These are phyloP conservation scores for Drosophila ananassae DNA, from an alignment of 1,140 invertebrate species.

Conservation along the genomic window DNA sequence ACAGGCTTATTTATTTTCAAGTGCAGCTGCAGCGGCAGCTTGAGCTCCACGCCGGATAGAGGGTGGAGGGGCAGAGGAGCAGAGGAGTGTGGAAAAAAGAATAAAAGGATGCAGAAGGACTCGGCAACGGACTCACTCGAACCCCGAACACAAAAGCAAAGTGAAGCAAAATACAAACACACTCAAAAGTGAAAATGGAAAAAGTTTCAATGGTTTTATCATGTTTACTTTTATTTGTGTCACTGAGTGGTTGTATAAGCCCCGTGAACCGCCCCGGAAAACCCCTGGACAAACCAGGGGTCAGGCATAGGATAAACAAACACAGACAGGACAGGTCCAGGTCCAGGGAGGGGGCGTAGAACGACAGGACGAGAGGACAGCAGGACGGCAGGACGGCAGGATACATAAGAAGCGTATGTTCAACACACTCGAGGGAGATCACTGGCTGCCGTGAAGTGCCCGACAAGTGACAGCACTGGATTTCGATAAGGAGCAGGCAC, in stretches of 20 bases:
- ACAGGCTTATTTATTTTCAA: neutral
- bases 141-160: conserved; percentile 41
- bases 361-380: conserved; percentile 2
- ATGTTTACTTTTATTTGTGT: conserved; percentile 82
- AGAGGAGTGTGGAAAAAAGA: neutral
- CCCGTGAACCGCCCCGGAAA: conserved; percentile 12
- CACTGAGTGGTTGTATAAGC: conserved; percentile 81
- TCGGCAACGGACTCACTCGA: conserved; percentile 2
- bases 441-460: conserved; percentile 73
- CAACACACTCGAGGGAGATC: conserved; percentile 78
- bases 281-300: conserved; percentile 19
- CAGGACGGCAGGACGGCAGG: conserved; percentile 3
- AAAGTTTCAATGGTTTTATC: conserved; percentile 82
- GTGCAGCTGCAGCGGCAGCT: neutral
- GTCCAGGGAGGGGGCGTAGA: neutral
- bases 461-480: conserved; percentile 62
- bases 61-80: too few species aligned
- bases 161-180: conserved; percentile 75
- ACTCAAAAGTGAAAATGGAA: conserved; percentile 82
- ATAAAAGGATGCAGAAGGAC: conserved; percentile 6
- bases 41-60: neutral
- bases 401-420: conserved; percentile 61
- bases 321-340: conserved; percentile 21
- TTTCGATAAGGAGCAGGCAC: conserved; percentile 52
- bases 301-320: conserved; percentile 45